Evolutionary conservation across 2,888 invertebrate species (phyloP).

Genomic region (Platypus cylindrus): DNA sequence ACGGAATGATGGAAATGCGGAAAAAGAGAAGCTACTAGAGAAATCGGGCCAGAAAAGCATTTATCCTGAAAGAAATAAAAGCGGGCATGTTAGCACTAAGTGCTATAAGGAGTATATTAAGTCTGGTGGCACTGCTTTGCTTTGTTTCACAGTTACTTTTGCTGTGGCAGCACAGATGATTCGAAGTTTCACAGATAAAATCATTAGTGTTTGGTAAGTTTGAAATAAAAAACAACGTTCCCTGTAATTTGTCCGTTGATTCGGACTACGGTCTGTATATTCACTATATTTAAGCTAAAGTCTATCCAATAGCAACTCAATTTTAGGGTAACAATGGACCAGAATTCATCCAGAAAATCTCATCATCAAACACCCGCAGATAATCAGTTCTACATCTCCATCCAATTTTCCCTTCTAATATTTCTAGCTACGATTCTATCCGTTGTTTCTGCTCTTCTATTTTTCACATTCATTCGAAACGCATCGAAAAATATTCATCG

Average conservation of each 20-base stretch:
- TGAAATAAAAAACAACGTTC: too few species aligned
- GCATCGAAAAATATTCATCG: slow-evolving; percentile 38
- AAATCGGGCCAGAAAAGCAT: too few species aligned
- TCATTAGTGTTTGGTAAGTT: slow-evolving; percentile 10
- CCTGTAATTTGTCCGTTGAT: too few species aligned
- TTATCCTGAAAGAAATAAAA: slow-evolving; percentile 21
- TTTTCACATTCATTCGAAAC: slow-evolving; percentile 16
- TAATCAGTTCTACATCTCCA: slow-evolving; percentile 3
- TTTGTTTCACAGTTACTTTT: slow-evolving; percentile 15
- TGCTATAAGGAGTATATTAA: slow-evolving; percentile 22
- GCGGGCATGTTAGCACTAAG: slow-evolving; percentile 18
- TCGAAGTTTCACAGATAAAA: slow-evolving; percentile 20
- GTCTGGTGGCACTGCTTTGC: slow-evolving; percentile 19
- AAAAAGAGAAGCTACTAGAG: background rate
- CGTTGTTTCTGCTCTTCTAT: slow-evolving; percentile 10
- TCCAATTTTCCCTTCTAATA: slow-evolving; percentile 10
- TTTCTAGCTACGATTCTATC: slow-evolving; percentile 11
- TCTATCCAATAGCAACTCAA: too few species aligned
- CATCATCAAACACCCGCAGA: too few species aligned
- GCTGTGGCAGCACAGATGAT: slow-evolving; percentile 19
- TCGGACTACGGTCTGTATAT: too few species aligned
- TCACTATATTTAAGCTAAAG: too few species aligned
- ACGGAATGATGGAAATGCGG: background rate
- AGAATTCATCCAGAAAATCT: slow-evolving; percentile 8
- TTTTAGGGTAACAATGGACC: slow-evolving; percentile 15